These are phyloP conservation scores for Drosophila ezoana DNA, from an alignment of 2,888 invertebrate genomes.

Conservation along the genomic window DNA sequence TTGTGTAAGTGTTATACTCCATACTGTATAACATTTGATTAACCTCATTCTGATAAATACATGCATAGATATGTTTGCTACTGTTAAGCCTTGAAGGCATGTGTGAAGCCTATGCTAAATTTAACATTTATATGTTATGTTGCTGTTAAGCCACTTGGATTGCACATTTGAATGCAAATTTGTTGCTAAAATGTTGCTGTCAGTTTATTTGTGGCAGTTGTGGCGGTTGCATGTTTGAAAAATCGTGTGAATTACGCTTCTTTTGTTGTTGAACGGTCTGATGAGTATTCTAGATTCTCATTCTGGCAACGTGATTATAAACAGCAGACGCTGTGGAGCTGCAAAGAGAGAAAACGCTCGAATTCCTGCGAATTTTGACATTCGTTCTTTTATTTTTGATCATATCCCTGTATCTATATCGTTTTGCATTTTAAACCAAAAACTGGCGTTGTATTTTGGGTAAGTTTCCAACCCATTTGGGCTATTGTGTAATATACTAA, in stretches of 20 bases:
- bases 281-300: constrained; percentile 41
- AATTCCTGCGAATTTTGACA: constrained; percentile 84
- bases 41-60: background rate
- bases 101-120: background rate
- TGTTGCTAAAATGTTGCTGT: constrained; percentile 18
- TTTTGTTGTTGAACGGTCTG: constrained; percentile 26
- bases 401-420: constrained; percentile 84
- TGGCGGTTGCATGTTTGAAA: constrained; percentile 45
- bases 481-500: constrained; percentile 53
- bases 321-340: constrained; percentile 84
- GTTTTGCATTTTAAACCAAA: constrained; percentile 81
- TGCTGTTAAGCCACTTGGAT: constrained; percentile 25
- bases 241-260: background rate
- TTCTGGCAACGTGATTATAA: constrained; percentile 55
- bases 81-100: background rate
- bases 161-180: constrained; percentile 23
- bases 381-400: constrained; percentile 84
- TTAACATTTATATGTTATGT: constrained; percentile 20
- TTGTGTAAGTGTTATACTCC: background rate
- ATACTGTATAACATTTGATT: background rate
- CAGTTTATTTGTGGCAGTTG: constrained; percentile 59
- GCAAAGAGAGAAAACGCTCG: constrained; percentile 84
- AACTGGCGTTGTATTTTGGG: constrained; percentile 42
- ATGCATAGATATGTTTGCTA: background rate
- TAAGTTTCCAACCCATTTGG: constrained; percentile 34